Evolutionary conservation across 2,888 invertebrate genomes (phyloP).

Genomic region (Heliconius aoede): DNA sequence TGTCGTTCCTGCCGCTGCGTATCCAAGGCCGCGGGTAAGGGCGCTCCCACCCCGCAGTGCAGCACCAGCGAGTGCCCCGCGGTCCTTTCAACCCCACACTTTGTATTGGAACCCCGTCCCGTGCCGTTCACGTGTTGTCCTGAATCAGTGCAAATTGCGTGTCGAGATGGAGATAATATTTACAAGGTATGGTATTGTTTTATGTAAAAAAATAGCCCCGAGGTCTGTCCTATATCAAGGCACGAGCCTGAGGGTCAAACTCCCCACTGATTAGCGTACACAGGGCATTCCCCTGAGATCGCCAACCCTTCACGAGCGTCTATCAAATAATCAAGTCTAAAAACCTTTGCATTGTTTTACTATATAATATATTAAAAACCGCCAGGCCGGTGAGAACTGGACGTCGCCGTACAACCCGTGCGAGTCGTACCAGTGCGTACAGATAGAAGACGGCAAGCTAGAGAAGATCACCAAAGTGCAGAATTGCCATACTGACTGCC

Average conservation of each 20-base stretch:
- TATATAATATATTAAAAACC: background rate
- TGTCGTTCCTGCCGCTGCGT: slow-evolving; percentile 87
- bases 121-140: slow-evolving; percentile 87
- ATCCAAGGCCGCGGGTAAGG: slow-evolving; percentile 46
- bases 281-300: no score
- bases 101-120: slow-evolving; percentile 80
- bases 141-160: slow-evolving; percentile 81
- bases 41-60: slow-evolving; percentile 68
- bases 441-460: slow-evolving; percentile 73
- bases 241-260: no score
- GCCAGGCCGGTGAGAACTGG: slow-evolving; percentile 85
- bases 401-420: slow-evolving; percentile 81
- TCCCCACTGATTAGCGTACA: no score
- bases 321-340: no score
- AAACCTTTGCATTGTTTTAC: no score
- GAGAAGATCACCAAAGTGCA: slow-evolving; percentile 80
- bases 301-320: no score
- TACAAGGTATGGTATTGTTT: slow-evolving; percentile 63
- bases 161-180: slow-evolving; percentile 75
- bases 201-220: no score
- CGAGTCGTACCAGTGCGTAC: slow-evolving; percentile 79
- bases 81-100: slow-evolving; percentile 77
- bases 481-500: slow-evolving; percentile 78
- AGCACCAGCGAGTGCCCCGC: slow-evolving; percentile 78
- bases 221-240: no score